Base-by-base conservation (phyloP, 2,797 vertebrate species). In the Microctenopoma stevenorrisi region DNA sequence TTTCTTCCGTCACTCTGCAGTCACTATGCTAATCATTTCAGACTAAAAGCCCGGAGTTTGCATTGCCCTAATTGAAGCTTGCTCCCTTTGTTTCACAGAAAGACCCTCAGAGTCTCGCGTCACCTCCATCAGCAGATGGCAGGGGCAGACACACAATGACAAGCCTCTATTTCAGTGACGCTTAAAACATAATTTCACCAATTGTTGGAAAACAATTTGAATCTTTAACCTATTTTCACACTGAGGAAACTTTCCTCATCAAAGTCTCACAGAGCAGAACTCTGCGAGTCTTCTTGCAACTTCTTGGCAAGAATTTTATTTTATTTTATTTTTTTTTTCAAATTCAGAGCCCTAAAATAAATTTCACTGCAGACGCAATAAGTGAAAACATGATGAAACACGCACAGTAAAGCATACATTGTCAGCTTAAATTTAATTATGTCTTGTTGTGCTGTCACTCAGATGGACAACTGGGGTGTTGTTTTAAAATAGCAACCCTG, bases 121-220 rank as follows among this genome's bases (percentile, higher is more conserved):
- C 82, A 80, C 72, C 68, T 89, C 85, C 85, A 72, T 74, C 77
- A 84, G 68, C 91, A 92, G 87, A 91, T 86, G 86, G 87, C 83
- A 81, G 72, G 70, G 74, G 82, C 74, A 72, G 84, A 89, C 67
- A 18, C 40, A n/a, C 68, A 84, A 72, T 81, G 86, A 88, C 82
- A 71, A 77, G 72, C 76, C 82, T 83, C 44, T 0, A 80, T 86
- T 78, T 85, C 83, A 79, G 81, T 78, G 75, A 81, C 83, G 83
- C 84, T 85, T 86, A 70, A 87, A 87, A 87, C 80, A 86, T 75
- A 81, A 78, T 77, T 83, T 75, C 80, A 72, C 75, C 78, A 68
- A 73, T 70, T 74, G 79, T 30, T n/a, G 64, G 63, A 65, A 78
- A 85, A 84, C 81, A 81, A 79, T 81, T 81, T 74, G 55, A 71